Conservation (phyloP, 2,113 vertebrate species). For the Perca schrenkii region DNA sequence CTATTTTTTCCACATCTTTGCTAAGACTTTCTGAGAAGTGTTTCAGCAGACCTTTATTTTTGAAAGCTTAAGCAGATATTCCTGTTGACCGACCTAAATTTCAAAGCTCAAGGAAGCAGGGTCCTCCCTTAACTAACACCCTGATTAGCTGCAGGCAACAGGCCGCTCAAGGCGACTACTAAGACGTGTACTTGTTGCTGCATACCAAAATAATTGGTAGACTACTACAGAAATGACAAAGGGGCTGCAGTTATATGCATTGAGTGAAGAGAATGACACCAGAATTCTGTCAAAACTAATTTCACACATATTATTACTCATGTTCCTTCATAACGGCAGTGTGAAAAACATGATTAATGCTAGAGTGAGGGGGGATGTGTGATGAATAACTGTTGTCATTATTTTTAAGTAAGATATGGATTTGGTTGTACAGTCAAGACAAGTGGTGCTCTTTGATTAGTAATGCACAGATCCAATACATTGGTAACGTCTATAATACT, state of each 20-base stretch:
- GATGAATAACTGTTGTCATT: conserved; percentile 13
- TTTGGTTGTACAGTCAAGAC: background rate
- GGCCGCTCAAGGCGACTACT: background rate
- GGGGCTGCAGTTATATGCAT: background rate
- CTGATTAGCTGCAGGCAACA: conserved; percentile 29
- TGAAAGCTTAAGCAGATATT: conserved; percentile 38
- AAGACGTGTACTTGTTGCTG: conserved; percentile 8
- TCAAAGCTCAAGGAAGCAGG: conserved; percentile 28
- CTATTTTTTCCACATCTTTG: conserved; percentile 29
- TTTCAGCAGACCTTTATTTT: conserved; percentile 38
- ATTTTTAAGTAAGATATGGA: conserved; percentile 19
- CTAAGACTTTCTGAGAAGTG: conserved; percentile 20
- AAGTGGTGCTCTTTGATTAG: background rate
- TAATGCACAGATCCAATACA: background rate
- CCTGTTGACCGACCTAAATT: conserved; percentile 28
- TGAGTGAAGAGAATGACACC: conserved; percentile 2
- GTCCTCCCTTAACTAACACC: conserved; percentile 7
- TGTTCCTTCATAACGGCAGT: conserved; percentile 25
- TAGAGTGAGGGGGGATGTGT: background rate
- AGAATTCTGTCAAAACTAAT: conserved; percentile 31
- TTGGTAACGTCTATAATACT: background rate
- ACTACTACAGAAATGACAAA: background rate
- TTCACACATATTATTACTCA: conserved; percentile 40
- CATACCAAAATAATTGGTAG: background rate
- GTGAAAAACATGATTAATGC: conserved; percentile 39